Base-by-base conservation (phyloP, 2,113 vertebrate genomes). In the Podocnemis expansa region DNA sequence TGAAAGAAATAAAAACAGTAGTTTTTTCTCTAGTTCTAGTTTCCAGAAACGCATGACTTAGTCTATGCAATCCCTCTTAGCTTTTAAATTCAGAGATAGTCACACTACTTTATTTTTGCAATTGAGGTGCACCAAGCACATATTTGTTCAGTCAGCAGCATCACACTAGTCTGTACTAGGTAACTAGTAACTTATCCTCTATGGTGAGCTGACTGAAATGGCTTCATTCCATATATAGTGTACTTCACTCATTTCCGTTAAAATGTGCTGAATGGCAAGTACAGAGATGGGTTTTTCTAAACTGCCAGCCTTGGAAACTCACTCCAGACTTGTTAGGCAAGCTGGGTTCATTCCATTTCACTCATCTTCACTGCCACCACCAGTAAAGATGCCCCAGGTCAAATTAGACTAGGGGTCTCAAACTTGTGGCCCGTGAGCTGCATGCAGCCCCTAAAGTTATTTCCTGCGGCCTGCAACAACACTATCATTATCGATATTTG, bases 161-260 rank as follows among this genome's bases (percentile, higher is more conserved):
- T 5, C 52, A 70, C 58, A 60, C 92, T 63, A 34, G 81, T 85
- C 16, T 45, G 89, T 83, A 82, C 38, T 73, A 95, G 91, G 56
- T 84, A 87, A 27, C 76, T 94, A 43, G 70, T 5, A 43, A 41
- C 80, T 83, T n/a, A 0, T 0, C 43, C 84, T 51, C 88, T 88
- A 79, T 52, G 85, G 60, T 41, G 34, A 79, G 86, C 45, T 27
- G 58, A 67, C 89, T 94, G 75, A 43, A 81, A 89, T 52, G 22
- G 17, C 10, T 8, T n/a, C 12, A 6, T 90, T 49, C 90, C 51
- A 34, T 27, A 34, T 1, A 0, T 73, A 52, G 41, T 67, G 10
- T 55, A 11, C 21, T 21, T 51, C 0, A 0, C 86, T 84, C 1
- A 0, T 41, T 73, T 88, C 0, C 0, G 5, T 60, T 52, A 79